A percentile compares a stretch with the other conserved stretches of the same genome.
Evolutionary conservation across 1,140 invertebrate species (phyloP).

Genomic region (Ylistrum balloti): DNA sequence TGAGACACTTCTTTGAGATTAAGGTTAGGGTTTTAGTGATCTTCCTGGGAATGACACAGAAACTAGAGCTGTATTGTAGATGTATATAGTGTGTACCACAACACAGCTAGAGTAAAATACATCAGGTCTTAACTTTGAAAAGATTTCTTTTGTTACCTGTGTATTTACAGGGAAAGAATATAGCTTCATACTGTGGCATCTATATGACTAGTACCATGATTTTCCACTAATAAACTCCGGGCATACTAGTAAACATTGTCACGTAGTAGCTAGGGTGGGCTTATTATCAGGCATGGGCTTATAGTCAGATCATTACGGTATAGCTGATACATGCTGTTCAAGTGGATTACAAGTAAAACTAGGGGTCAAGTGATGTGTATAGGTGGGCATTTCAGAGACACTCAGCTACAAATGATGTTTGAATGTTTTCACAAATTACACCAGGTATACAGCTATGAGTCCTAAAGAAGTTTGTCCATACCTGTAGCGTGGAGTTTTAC

Average conservation of each 20-base stretch:
- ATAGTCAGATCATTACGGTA: too few relatives aligned
- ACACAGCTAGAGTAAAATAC: not conserved
- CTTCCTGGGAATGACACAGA: not conserved
- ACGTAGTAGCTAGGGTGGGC: too few relatives aligned
- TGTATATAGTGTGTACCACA: not conserved
- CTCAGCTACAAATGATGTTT: not conserved
- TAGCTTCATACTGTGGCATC: not conserved
- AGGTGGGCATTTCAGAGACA: not conserved
- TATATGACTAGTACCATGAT: too few relatives aligned
- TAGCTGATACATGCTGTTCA: not conserved
- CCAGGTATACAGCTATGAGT: not conserved
- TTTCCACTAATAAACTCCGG: too few relatives aligned
- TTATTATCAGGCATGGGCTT: too few relatives aligned
- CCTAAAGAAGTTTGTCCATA: too few relatives aligned
- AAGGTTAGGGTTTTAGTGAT: constrained; percentile 2
- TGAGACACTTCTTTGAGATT: not conserved
- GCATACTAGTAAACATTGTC: too few relatives aligned
- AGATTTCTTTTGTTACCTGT: not conserved
- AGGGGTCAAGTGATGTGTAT: not conserved
- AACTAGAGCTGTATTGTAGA: not conserved
- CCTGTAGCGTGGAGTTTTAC: too few relatives aligned
- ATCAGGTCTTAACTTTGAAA: not conserved
- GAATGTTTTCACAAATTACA: constrained; percentile 28
- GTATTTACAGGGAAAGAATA: not conserved
- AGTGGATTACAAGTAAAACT: not conserved